Evolutionary conservation across 2,888 invertebrate genomes (phyloP).

Genomic region (Bursaphelenchus okinawaensis): DNA sequence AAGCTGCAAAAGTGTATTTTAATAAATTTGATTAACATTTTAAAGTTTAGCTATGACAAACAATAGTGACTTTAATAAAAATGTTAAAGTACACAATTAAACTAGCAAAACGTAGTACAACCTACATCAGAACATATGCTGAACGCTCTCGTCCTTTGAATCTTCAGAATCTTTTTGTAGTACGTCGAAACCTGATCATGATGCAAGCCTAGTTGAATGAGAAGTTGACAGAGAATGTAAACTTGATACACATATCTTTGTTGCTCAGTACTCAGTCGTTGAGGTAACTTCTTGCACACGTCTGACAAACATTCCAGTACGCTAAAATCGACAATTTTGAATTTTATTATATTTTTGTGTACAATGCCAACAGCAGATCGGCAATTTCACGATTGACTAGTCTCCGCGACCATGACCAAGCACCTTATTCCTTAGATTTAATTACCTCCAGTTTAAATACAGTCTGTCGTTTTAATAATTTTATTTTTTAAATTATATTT

Average conservation of each 20-base stretch:
- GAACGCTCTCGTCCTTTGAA: conserved; percentile 22
- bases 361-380: too few species aligned
- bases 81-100: too few species aligned
- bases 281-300: conserved; percentile 19
- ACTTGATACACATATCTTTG: conserved; percentile 7
- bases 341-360: too few species aligned
- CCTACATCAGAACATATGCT: conserved; percentile 15
- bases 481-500: too few species aligned
- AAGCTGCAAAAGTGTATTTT: conserved; percentile 23
- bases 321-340: conserved; percentile 20
- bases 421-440: too few species aligned
- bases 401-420: too few species aligned
- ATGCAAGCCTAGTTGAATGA: conserved; percentile 16
- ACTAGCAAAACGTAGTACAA: too few species aligned
- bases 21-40: neutral
- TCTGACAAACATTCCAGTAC: conserved; percentile 22
- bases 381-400: too few species aligned
- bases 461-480: too few species aligned
- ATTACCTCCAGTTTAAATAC: too few species aligned
- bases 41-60: too few species aligned
- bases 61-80: too few species aligned
- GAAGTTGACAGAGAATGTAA: conserved; percentile 2
- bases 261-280: conserved; percentile 22
- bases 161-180: conserved; percentile 16
- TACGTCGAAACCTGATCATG: conserved; percentile 9